Evolutionary conservation across 2,797 vertebrate species (phyloP), one percentile per base, ranked within the genome.

Genomic region (Sebastes vulpes): DNA sequence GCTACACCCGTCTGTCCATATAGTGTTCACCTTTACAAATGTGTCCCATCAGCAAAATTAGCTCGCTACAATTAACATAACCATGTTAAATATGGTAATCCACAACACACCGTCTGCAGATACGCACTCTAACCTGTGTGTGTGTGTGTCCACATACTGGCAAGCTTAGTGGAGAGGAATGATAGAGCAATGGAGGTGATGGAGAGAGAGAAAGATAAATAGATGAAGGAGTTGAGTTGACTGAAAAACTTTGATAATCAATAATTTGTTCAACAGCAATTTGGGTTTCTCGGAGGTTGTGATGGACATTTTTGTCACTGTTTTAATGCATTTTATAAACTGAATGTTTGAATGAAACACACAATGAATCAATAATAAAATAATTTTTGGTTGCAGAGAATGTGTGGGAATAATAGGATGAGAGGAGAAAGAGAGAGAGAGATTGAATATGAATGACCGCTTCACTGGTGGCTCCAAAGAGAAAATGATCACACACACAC

Each of bases 1-100:
- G 77, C 67, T 29, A 21, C 10, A 57, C 52, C 76, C 7, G 72
- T 66, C 75, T 77, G 63, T 83, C 74, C 65, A 57, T 28, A 57
- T 25, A 57, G 65, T 69, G 85, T 86, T 92, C 86, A 91, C 90
- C 87, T 91, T 81, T 89, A 65, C 48, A 81, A 90, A 86, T 82
- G 32, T 83, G 77, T 83, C 83, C 61, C 69, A 85, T 94, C 91
- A 93, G 91, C 92, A 89, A 83, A 91, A 87, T 92, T 63, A 86
- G 65, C 75, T 32, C 1, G 10, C 57, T 23, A 14, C 74, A 84
- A 87, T 91, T 83, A 84, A 82, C 86, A 91, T 91, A 89, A 90
- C 77, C 65, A 14, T 57, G 83, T 93, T 92, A 90, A 89, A 92
- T 88, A 92, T 89, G 81, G 2, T 78, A 86, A 91, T 89, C 25